Base-by-base conservation (phyloP, 2,113 vertebrate genomes). In the Panurus biarmicus region DNA sequence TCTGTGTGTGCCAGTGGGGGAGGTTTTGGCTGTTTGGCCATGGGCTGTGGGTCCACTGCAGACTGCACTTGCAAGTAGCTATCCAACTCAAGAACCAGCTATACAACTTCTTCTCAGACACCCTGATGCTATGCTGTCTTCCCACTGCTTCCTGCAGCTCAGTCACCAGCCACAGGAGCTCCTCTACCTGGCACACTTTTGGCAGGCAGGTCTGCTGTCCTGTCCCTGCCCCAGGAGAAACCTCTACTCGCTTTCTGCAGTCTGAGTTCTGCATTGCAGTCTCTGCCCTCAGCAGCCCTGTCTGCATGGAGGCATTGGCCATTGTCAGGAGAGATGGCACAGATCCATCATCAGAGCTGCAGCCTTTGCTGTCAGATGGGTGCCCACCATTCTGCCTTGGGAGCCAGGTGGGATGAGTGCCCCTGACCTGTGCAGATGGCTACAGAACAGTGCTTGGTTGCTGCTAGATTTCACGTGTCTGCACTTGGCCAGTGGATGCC, bases 301-400 rank as follows among this genome's bases (percentile, higher is more conserved):
- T 20, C n/a, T 60, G 25, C 0, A 0, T 19, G 35, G 45, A 73
- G 15, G 25, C 53, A 42, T 0, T 40, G 60, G 21, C 25, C 73
- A 26, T 14, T 7, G 29, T 9, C 29, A n/a, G 29, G 40, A 45
- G 25, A 73, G 60, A 54, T 7, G n/a, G 45, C 21, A 67, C 31
- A 73, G 60, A 42, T 14, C 5, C 6, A 21, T 21, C 40, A 25
- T 10, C 15, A n/a, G 35, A 60, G 53, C 60, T 66, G 74, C 60
- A 79, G n/a, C 45, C 60, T 42, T 45, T 73, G n/a, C 22, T 12
- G 53, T 61, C 47, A 54, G 67, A 14, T 2, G 18, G 48, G 67
- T 7, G 18, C 53, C 26, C 53, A 53, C 25, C 45, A 60, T 17
- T 61, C 60, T 48, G 60, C 19, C 15, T 13, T 5, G 18, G 18